Evolutionary conservation across 1,140 invertebrate species (phyloP), one percentile per base, ranked within the genome.

Genomic region (Orussus abietinus): DNA sequence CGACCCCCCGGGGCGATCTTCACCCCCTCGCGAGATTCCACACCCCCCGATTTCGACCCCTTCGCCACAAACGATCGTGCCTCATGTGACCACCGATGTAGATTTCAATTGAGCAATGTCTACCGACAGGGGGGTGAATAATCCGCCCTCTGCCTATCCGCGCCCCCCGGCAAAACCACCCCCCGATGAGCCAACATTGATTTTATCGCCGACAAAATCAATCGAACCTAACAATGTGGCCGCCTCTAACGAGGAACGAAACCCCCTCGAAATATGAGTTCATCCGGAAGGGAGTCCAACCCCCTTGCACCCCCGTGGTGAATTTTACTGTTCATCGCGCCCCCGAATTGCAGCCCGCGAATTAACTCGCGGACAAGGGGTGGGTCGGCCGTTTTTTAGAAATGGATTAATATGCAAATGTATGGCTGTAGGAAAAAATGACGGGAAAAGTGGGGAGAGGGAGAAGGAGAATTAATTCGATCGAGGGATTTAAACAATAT

Each of bases 21-120:
- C n/a, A n/a, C n/a, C n/a, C n/a, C n/a, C n/a, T n/a, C n/a, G n/a
- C n/a, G n/a, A n/a, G n/a, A n/a, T n/a, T n/a, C n/a, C n/a, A n/a
- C n/a, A n/a, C n/a, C 9, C 29, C 33, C n/a, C 30, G 34, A 36
- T 18, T 18, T 35, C 18, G 41, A 43, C 48, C 42, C 17, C 42
- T 33, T 40, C 19, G 37, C 51, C 40, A 40, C 55, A 57, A 49
- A 47, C 54, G 51, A 38, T 48, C 39, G 40, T 47, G 46, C 46
- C 37, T 42, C 31, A 49, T 46, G 42, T 49, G 45, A 51, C 48
- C 59, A 55, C 49, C 44, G 51, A 53, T 51, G 54, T 61, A 53
- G 55, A 62, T 64, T 63, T 58, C 60, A 62, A 63, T 64, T 49
- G 60, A 49, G 48, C 45, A 51, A 46, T 59, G 52, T 55, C 56